phyloP scores from a whole-genome alignment of 2,113 vertebrate genomes.

The rabbit (Oryctolagus cuniculus) region mOryCun1.1 NC_091453.1:82930501-82931000 shows the following conservation, averaged over 20 bases:
- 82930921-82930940: neutral
- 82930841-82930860: neutral
- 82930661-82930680: neutral
- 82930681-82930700: neutral
- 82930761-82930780: neutral
- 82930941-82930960: neutral
- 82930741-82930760: neutral
- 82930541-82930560: too few relatives aligned
- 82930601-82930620: too few relatives aligned
- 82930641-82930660: too few relatives aligned
- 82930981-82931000: neutral
- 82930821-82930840: neutral
- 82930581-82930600: too few relatives aligned
- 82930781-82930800: neutral
- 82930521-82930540: neutral
- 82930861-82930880: neutral
- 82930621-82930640: too few relatives aligned
- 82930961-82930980: neutral
- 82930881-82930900: neutral
- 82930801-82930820: neutral
- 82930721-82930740: neutral
- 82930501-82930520: conserved; percentile 66
- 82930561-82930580: too few relatives aligned
- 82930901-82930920: neutral
- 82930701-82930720: neutral